Percentiles rank a stretch among this genome's conserved stretches.
phyloP scores from a whole-genome alignment of 1,140 invertebrate genomes.

The Pseudomyrmex sp. region DNA sequence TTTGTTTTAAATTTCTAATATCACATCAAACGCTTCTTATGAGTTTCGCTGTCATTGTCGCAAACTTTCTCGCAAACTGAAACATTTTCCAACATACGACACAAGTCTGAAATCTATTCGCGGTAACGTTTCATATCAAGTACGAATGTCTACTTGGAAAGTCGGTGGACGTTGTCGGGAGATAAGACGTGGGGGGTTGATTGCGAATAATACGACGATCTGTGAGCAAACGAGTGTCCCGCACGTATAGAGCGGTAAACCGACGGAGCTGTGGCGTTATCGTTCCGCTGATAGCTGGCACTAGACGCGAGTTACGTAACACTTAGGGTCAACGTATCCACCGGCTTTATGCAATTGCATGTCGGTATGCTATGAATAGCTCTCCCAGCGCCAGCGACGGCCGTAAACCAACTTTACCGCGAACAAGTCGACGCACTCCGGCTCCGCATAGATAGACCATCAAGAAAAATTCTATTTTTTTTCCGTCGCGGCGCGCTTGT shows the following conservation, averaged over 20 bases:
- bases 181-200: slow-evolving; percentile 65
- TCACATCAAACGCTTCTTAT: background rate
- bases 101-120: slow-evolving; percentile 35
- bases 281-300: slow-evolving; percentile 79
- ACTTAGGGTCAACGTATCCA: slow-evolving; percentile 84
- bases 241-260: slow-evolving; percentile 62
- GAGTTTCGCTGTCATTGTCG: slow-evolving; percentile 18
- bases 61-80: slow-evolving; percentile 22
- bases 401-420: slow-evolving; percentile 60
- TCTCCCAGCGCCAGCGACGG: slow-evolving; percentile 75
- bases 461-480: slow-evolving; percentile 53
- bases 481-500: slow-evolving; percentile 24
- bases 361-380: slow-evolving; percentile 84
- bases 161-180: slow-evolving; percentile 68
- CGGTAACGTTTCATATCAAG: slow-evolving; percentile 35
- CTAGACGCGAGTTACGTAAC: slow-evolving; percentile 82
- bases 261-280: slow-evolving; percentile 66
- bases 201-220: slow-evolving; percentile 70
- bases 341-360: slow-evolving; percentile 84
- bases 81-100: slow-evolving; percentile 27
- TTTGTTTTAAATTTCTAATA: slow-evolving; percentile 3
- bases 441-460: slow-evolving; percentile 18
- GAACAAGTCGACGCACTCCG: slow-evolving; percentile 58
- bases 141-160: slow-evolving; percentile 62
- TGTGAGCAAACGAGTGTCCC: slow-evolving; percentile 57